A percentile compares a stretch with the other conserved stretches of the same genome.
Evolutionary conservation across 2,888 invertebrate species (phyloP).

Genomic region (Phorcus lineatus): DNA sequence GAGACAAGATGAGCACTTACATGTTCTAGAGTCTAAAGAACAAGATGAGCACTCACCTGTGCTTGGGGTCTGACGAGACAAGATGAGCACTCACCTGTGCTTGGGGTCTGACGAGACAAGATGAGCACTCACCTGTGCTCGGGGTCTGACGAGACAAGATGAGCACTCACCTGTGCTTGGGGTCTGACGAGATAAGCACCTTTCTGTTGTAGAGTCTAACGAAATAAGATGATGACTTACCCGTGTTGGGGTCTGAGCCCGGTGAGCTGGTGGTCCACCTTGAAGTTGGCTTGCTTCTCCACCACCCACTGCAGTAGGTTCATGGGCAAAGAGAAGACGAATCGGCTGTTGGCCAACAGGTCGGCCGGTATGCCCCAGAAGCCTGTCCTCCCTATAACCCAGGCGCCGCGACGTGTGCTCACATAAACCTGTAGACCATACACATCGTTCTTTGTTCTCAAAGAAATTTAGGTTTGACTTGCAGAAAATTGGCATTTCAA

Average conservation of each 20-base stretch:
- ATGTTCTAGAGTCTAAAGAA: no score
- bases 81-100: no score
- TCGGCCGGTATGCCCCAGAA: slow-evolving; percentile 75
- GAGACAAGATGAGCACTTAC: no score
- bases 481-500: neutral
- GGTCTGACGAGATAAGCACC: no score
- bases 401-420: slow-evolving; percentile 77
- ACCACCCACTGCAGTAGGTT: slow-evolving; percentile 65
- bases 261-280: slow-evolving; percentile 65
- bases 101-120: no score
- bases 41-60: no score
- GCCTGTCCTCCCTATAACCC: slow-evolving; percentile 76
- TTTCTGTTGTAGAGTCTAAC: no score
- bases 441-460: neutral
- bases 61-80: no score
- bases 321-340: slow-evolving; percentile 63
- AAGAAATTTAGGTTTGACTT: no score
- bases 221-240: slow-evolving; percentile 40
- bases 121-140: no score
- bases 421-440: slow-evolving; percentile 71
- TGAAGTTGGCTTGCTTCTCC: slow-evolving; percentile 69
- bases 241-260: slow-evolving; percentile 67
- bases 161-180: no score
- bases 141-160: no score
- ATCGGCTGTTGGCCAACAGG: slow-evolving; percentile 69